These are phyloP conservation scores for Coilia nasus DNA, from an alignment of 2,797 vertebrate genomes.

Conservation along the genomic window DNA sequence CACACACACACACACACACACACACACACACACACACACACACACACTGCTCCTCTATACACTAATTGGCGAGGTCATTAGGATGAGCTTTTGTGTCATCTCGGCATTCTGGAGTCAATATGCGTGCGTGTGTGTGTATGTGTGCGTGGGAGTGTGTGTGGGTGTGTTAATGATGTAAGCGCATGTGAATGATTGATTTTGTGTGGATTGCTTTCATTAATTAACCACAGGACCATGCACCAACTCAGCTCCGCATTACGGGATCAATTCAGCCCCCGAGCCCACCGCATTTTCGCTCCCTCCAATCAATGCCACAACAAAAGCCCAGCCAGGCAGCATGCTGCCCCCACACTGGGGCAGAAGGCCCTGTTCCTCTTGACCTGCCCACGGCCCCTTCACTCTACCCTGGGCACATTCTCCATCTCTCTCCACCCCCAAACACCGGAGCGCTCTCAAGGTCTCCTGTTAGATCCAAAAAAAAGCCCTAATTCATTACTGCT, in stretches of 20 bases:
- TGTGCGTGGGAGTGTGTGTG: slow-evolving; percentile 27
- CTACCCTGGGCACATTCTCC: neutral
- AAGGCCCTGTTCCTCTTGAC: neutral
- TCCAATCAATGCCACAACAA: neutral
- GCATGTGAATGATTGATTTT: neutral
- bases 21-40: slow-evolving; percentile 45
- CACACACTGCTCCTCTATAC: slow-evolving; percentile 2
- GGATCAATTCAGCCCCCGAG: neutral
- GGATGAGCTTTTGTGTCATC: neutral
- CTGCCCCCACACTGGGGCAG: too few relatives aligned
- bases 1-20: slow-evolving; percentile 49
- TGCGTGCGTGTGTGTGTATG: slow-evolving; percentile 37
- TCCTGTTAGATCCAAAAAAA: neutral
- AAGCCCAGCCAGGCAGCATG: neutral
- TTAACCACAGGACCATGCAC: neutral
- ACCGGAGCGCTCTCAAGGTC: neutral
- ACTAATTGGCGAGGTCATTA: too few relatives aligned
- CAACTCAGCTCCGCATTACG: neutral
- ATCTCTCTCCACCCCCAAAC: neutral
- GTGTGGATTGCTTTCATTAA: neutral
- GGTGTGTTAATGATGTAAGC: neutral
- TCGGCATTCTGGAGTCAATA: slow-evolving; percentile 2
- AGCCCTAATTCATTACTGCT: neutral
- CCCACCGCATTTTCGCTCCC: neutral
- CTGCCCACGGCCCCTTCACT: neutral